phyloP scores from a whole-genome alignment of 1,140 invertebrate species.

The Caenorhabditis inopinata region DNA sequence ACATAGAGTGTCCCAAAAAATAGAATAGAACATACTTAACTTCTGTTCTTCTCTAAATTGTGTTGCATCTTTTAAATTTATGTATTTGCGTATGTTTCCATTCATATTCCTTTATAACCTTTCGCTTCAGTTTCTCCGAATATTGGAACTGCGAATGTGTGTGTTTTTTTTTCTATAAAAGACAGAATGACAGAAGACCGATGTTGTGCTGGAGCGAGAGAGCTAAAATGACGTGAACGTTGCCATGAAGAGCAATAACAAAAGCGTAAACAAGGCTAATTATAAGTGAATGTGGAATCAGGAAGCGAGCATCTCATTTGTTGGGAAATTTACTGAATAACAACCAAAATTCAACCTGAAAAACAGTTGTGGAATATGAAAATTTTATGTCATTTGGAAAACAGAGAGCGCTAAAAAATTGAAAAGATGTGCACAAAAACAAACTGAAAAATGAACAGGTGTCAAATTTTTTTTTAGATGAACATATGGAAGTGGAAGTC shows the following conservation, averaged over 20 bases:
- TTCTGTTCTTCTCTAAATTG: no score
- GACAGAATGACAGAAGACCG: background rate
- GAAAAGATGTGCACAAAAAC: no score
- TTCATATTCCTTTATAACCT: constrained; percentile 11
- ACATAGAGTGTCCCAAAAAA: no score
- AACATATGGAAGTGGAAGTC: background rate
- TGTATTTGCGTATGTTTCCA: background rate
- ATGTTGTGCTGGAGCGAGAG: background rate
- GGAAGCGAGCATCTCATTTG: background rate
- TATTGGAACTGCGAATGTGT: background rate
- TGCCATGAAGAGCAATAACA: background rate
- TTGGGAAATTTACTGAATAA: no score
- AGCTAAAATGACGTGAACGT: background rate
- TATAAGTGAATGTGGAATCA: background rate
- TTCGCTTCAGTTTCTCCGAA: constrained; percentile 1
- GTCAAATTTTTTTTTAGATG: background rate
- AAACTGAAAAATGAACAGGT: background rate
- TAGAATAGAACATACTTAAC: no score
- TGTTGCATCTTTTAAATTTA: background rate
- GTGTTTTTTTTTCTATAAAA: constrained; percentile 1
- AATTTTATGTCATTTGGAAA: no score
- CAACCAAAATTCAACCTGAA: no score
- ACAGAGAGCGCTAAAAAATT: no score
- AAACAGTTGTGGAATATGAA: no score
- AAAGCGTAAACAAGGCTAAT: background rate